phyloP scores from a whole-genome alignment of 2,888 invertebrate species.

The Drosophila infuscata region DNA sequence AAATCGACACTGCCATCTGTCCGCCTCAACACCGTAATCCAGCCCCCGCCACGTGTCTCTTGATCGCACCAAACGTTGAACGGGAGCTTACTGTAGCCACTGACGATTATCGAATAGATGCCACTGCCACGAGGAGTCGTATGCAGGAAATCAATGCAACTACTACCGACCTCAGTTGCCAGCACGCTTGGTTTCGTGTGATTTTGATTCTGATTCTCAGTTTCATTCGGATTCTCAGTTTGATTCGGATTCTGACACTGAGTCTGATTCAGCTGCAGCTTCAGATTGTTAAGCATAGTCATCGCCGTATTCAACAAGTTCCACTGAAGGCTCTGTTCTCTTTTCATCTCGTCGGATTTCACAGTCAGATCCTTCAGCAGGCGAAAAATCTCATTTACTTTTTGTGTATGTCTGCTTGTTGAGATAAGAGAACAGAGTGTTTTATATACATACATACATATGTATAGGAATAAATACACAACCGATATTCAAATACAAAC shows the following conservation, averaged over 20 bases:
- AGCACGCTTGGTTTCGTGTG: neutral
- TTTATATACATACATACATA: neutral
- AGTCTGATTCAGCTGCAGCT: too few species aligned
- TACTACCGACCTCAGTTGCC: neutral
- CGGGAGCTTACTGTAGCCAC: neutral
- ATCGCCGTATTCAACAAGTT: neutral
- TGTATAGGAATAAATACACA: too few species aligned
- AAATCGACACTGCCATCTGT: slow-evolving; percentile 35
- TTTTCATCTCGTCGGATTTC: neutral
- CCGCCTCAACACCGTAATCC: neutral
- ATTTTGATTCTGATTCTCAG: neutral
- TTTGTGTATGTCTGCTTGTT: neutral
- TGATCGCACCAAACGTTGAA: neutral
- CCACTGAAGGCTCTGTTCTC: neutral
- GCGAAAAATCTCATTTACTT: neutral
- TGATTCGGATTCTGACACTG: too few species aligned
- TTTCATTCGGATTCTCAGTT: neutral
- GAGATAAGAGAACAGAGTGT: neutral
- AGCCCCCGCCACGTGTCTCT: neutral
- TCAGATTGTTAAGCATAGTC: neutral
- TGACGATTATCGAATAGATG: neutral
- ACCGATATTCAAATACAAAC: too few species aligned
- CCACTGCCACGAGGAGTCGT: neutral
- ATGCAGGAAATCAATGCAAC: neutral
- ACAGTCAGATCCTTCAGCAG: neutral